Base-by-base conservation (phyloP, 23 tunicate genomes). In the Ciona savignyi region DNA sequence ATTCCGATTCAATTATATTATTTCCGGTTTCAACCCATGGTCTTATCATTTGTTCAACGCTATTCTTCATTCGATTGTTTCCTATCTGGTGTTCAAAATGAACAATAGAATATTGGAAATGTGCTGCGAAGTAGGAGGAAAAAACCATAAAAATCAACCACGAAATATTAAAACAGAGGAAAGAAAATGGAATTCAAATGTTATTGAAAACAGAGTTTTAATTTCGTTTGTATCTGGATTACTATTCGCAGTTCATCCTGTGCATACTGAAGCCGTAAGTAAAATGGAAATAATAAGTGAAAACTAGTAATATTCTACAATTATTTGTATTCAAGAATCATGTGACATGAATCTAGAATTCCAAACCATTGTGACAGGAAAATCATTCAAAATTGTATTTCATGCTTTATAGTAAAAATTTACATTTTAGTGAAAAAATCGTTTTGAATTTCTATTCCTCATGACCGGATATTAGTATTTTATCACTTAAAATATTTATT, bases 241-340 rank as follows among this genome's bases (percentile, higher is more conserved):
- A 24, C 32, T 91, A 23, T 91, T 91, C 67, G 62, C 63, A 27
- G 91, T 84, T 24, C 97, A 91, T 70, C 92, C 97, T 30, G 71
- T 91, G 42, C 97, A 91, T 72, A 60, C 71, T 23, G 97, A 91
- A 66, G 83, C 97, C 3, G 97, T 86, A 64, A 80, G 93, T 75
- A 42, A 6, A n/a, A n/a, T n/a, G n/a, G n/a, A n/a, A n/a, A n/a
- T n/a, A n/a, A n/a, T n/a, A n/a, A n/a, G n/a, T n/a, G n/a, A n/a
- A n/a, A n/a, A n/a, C n/a, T n/a, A n/a, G n/a, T n/a, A n/a, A n/a
- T n/a, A n/a, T n/a, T n/a, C n/a, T n/a, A n/a, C n/a, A n/a, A n/a
- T n/a, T n/a, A n/a, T n/a, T n/a, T n/a, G n/a, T n/a, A n/a, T n/a
- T n/a, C n/a, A n/a, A n/a, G n/a, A n/a, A n/a, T n/a, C n/a, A n/a